Evolutionary conservation across 2,113 vertebrate species (phyloP), one percentile per base, ranked within the genome.

Genomic region (Chionis minor): DNA sequence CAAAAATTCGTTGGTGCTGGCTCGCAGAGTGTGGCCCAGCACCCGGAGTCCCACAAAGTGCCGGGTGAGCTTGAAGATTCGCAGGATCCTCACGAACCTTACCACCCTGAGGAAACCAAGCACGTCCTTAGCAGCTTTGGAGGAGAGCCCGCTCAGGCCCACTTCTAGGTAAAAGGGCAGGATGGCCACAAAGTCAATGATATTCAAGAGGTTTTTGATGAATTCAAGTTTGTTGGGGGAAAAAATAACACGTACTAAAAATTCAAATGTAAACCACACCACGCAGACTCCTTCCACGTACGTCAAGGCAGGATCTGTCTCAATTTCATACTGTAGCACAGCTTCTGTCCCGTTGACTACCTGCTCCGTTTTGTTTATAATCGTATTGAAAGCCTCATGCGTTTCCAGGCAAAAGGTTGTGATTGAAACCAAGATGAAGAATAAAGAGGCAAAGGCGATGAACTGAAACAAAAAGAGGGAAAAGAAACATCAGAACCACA

Each of bases 401-500:
- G 99, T 99, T 98, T 99, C 99, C 98, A 99, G 96, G 97, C 99
- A 99, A 98, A 99, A 99, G 85, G 99, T 99, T 88, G 99, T 99
- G 98, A 99, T 99, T 84, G 99, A 99, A 97, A 99, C 99, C 97
- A 99, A 97, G 98, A 99, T 99, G 99, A 99, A 99, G 98, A 99
- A 99, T 96, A 99, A 98, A 75, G 99, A 99, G 69, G 99, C 99
- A 90, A 99, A 99, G 95, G 99, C 99, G 80, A 99, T 99, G 95
- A 99, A 99, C 99, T 99, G 98, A 51, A 97, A 97, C 56, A 81
- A 42, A 82, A 96, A 94, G 52, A 94, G 67, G 86, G 94, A 92
- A 95, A 92, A 93, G n/a, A 88, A 70, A 72, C 26, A 88, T 95
- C 38, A 97, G 72, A 96, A 93, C 24, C 33, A 94, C 40, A 74